Conservation (phyloP, 2,113 vertebrate species). For the Herpailurus yagouaroundi region DNA sequence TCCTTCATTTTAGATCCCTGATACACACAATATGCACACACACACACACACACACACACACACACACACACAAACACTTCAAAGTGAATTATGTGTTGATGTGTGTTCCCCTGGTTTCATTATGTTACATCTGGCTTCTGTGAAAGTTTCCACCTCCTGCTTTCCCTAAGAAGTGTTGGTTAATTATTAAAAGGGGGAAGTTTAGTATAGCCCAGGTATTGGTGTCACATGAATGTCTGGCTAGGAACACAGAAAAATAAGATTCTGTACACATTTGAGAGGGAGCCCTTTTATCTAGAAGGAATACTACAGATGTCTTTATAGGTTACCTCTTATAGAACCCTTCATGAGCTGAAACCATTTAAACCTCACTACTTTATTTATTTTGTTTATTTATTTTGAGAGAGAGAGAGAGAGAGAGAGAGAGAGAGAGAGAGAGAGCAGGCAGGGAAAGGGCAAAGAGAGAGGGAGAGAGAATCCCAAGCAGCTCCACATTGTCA, state of each 20-base stretch:
- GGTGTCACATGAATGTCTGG: neutral
- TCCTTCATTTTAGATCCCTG: neutral
- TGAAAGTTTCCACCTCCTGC: neutral
- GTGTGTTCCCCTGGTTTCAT: neutral
- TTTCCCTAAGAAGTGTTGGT: slow-evolving; percentile 19
- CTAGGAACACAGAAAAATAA: slow-evolving; percentile 42
- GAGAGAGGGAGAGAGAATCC: too few species aligned
- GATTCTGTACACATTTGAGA: neutral
- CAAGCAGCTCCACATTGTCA: too few species aligned
- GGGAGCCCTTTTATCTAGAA: neutral
- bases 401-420: too few species aligned
- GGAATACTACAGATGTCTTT: neutral
- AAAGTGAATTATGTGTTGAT: neutral
- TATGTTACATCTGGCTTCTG: neutral
- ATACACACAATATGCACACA: neutral
- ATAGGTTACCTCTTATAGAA: neutral
- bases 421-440: too few species aligned
- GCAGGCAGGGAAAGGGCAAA: too few species aligned
- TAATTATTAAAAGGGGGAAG: slow-evolving; percentile 40
- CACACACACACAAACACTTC: neutral
- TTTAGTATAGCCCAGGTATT: slow-evolving; percentile 27
- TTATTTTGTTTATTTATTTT: too few species aligned
- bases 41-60: neutral
- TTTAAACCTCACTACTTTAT: neutral
- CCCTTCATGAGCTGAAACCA: neutral